phyloP scores from a whole-genome alignment of 2,797 vertebrate genomes.

The Eidolon dupreanum region DNA sequence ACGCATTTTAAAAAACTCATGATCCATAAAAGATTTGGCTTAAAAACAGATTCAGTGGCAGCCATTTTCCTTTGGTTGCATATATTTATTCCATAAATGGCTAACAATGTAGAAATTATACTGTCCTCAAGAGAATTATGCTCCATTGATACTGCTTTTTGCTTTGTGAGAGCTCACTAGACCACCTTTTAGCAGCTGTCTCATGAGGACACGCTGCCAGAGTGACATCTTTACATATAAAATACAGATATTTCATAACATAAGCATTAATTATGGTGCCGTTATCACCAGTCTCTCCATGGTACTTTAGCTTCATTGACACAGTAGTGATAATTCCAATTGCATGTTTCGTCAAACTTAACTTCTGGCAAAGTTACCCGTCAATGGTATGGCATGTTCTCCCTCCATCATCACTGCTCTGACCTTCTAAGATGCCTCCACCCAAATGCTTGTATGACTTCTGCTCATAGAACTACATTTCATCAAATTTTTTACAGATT shows the following conservation, averaged over 20 bases:
- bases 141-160: neutral
- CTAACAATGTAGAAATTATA: neutral
- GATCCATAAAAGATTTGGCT: neutral
- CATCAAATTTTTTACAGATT: neutral
- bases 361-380: neutral
- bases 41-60: neutral
- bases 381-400: rapidly evolving
- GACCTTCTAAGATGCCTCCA: neutral
- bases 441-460: neutral
- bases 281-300: neutral
- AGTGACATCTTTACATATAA: neutral
- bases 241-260: neutral
- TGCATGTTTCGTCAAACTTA: neutral
- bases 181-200: neutral
- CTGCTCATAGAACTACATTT: neutral
- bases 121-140: neutral
- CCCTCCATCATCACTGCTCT: no score
- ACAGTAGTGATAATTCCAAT: neutral
- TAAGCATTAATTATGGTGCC: neutral
- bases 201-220: neutral
- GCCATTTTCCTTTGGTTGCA: neutral
- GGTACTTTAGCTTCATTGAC: neutral
- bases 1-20: neutral
- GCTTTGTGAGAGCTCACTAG: neutral
- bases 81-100: neutral